These are phyloP conservation scores for Lepidocyrtinus sp. DNA, from an alignment of 2,888 invertebrate species.

Conservation along the genomic window DNA sequence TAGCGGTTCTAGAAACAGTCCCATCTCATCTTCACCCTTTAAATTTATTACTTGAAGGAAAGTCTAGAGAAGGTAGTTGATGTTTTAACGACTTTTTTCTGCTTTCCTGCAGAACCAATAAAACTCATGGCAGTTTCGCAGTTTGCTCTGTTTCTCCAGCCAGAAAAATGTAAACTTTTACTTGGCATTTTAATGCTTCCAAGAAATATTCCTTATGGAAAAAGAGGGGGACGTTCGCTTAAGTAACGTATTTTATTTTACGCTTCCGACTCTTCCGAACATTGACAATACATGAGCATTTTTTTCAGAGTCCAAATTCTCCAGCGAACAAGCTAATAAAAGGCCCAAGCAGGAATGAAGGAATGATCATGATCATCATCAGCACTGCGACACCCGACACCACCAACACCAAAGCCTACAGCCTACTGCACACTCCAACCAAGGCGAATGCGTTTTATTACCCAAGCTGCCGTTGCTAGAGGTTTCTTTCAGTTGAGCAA, in stretches of 20 bases:
- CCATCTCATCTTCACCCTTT: background rate
- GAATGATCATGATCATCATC: background rate
- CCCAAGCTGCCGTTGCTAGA: background rate
- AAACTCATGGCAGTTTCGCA: too few species aligned
- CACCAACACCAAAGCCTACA: background rate
- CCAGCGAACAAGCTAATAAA: constrained; percentile 1
- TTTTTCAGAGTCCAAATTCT: background rate
- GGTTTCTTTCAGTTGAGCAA: background rate
- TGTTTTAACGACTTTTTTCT: constrained; percentile 12
- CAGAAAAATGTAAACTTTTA: background rate
- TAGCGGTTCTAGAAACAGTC: background rate
- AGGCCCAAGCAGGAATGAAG: background rate
- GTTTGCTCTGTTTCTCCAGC: background rate
- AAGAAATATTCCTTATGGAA: background rate
- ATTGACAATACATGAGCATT: background rate
- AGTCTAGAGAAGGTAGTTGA: constrained; percentile 4
- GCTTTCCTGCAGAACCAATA: background rate
- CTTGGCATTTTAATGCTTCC: background rate
- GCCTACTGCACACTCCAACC: background rate
- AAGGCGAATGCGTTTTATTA: constrained; percentile 11
- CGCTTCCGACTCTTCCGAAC: background rate
- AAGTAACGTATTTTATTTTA: constrained; percentile 7
- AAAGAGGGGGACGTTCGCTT: background rate
- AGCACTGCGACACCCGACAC: constrained; percentile 4
- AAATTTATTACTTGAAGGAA: background rate